A percentile compares a stretch with the other conserved stretches of the same genome.
phyloP scores from a whole-genome alignment of 2,113 vertebrate species.

The Misgurnus anguillicaudatus region DNA sequence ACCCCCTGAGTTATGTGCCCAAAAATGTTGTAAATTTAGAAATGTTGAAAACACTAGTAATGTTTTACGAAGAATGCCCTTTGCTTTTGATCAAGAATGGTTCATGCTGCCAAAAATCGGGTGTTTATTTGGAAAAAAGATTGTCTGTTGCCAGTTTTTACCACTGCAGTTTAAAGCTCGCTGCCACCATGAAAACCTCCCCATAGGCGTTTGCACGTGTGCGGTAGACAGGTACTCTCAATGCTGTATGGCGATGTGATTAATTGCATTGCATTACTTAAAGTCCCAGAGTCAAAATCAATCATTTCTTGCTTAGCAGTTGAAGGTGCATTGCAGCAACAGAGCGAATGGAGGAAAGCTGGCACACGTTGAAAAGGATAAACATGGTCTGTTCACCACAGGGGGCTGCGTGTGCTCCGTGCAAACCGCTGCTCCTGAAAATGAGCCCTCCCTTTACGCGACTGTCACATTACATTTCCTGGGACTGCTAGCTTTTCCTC shows the following conservation, averaged over 20 bases:
- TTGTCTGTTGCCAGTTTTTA: too few species aligned
- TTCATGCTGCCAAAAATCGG: too few species aligned
- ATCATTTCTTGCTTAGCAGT: conserved; percentile 28
- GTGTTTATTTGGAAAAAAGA: too few species aligned
- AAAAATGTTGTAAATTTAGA: too few species aligned
- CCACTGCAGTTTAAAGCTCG: background rate
- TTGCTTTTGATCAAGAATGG: too few species aligned
- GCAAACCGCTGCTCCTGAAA: background rate
- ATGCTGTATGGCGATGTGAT: conserved; percentile 38
- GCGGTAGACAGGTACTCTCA: background rate
- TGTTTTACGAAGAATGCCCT: too few species aligned
- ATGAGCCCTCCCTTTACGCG: background rate
- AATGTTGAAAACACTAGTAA: too few species aligned
- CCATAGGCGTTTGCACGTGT: background rate
- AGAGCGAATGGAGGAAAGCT: conserved; percentile 10
- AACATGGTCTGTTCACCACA: background rate
- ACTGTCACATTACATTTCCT: conserved; percentile 25
- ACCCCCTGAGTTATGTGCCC: background rate
- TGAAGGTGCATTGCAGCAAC: conserved; percentile 47
- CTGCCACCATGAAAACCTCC: background rate
- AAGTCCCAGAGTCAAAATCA: conserved; percentile 36
- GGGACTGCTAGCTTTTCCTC: background rate
- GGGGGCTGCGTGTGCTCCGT: background rate
- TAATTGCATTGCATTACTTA: conserved; percentile 45
- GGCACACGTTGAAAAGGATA: background rate